phyloP scores from a whole-genome alignment of 2,113 vertebrate genomes.

The Oncorhynchus mykiss region DNA sequence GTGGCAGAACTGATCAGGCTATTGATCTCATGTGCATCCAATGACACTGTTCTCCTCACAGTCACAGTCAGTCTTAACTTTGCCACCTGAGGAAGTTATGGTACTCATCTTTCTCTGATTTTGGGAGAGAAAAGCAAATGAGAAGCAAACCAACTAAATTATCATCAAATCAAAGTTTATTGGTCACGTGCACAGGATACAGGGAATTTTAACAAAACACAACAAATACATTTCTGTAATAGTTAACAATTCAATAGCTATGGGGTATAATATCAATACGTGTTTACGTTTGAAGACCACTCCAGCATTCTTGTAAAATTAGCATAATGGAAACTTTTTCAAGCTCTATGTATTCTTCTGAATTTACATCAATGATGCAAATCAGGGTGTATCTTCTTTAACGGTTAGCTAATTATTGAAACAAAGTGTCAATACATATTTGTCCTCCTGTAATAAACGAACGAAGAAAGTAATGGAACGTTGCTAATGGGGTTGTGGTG shows the following conservation, averaged over 20 bases:
- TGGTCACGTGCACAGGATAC: no score
- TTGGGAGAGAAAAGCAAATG: background rate
- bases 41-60: slow-evolving; percentile 79
- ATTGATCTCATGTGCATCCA: slow-evolving; percentile 76
- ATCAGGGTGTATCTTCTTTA: background rate
- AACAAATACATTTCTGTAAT: no score
- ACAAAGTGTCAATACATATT: background rate
- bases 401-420: background rate
- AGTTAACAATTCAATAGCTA: no score
- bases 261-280: no score
- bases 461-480: background rate
- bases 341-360: background rate
- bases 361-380: background rate
- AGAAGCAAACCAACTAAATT: background rate
- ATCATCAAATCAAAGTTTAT: background rate
- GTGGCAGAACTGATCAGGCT: slow-evolving; percentile 68
- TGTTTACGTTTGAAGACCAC: no score
- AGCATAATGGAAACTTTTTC: background rate
- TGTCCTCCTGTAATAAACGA: background rate
- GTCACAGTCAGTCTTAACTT: slow-evolving; percentile 55
- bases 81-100: slow-evolving; percentile 66
- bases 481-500: background rate
- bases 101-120: slow-evolving; percentile 65
- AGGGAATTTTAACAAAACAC: background rate
- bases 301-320: no score